Conservation (phyloP, 2,113 vertebrate species). For the Oncorhynchus tshawytscha region DNA sequence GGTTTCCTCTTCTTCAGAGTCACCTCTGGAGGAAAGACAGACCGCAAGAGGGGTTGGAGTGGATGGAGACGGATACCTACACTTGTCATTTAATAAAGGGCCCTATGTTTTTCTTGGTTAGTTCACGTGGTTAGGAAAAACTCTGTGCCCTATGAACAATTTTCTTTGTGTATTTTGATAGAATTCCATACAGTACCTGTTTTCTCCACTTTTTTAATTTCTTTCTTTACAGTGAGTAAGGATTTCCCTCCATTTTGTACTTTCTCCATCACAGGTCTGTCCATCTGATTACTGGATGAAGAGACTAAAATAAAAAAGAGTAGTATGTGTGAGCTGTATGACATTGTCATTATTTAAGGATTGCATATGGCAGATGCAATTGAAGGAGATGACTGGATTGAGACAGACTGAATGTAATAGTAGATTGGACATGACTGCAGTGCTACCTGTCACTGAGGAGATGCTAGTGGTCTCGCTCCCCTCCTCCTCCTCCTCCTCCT, state of each 20-base stretch:
- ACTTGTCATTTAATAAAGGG: not conserved
- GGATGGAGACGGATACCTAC: fast-evolving
- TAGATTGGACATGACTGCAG: not conserved
- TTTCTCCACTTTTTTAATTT: conserved; percentile 78
- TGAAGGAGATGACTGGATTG: no score
- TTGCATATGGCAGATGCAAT: no score
- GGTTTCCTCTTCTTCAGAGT: conserved; percentile 86
- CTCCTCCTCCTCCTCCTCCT: conserved; percentile 27
- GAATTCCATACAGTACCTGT: conserved; percentile 67
- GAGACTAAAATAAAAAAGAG: conserved; percentile 25
- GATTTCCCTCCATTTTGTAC: conserved; percentile 43
- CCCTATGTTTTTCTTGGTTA: not conserved
- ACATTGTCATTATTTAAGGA: no score
- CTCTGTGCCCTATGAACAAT: not conserved
- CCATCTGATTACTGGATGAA: conserved; percentile 23
- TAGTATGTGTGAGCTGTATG: no score
- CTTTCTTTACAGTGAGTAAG: conserved; percentile 67
- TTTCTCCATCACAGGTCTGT: conserved; percentile 32
- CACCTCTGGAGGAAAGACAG: conserved; percentile 24
- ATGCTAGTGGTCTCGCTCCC: conserved; percentile 3
- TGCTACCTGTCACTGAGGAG: conserved; percentile 10
- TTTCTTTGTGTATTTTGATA: not conserved
- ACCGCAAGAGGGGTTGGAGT: no score
- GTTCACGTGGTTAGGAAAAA: not conserved
- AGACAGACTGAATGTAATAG: not conserved